Evolutionary conservation across 1,140 invertebrate species (phyloP).

Genomic region (Batillaria attramentaria): DNA sequence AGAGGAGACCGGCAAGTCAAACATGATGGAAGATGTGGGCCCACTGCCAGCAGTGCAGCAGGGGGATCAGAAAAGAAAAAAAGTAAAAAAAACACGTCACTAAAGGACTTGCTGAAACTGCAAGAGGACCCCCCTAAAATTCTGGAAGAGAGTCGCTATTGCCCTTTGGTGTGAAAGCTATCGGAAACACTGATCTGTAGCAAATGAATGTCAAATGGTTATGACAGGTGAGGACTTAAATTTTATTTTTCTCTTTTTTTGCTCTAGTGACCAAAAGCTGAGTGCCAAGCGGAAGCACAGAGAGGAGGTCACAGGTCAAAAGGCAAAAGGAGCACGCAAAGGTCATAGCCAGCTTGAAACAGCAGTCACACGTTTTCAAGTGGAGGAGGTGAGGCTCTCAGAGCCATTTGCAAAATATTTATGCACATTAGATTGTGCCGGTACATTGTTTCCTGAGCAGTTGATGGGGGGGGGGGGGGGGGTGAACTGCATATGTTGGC

Average conservation of each 20-base stretch:
- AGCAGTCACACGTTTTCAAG: neutral
- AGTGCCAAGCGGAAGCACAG: constrained; percentile 12
- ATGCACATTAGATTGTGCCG: too few relatives aligned
- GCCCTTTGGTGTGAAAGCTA: neutral
- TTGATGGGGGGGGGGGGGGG: too few relatives aligned
- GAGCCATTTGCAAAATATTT: neutral
- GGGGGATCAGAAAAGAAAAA: too few relatives aligned
- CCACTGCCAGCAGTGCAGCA: too few relatives aligned
- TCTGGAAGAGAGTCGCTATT: too few relatives aligned
- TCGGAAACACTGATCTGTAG: neutral
- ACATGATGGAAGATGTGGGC: too few relatives aligned
- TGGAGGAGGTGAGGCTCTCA: neutral
- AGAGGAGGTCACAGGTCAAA: constrained; percentile 23
- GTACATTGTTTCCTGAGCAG: too few relatives aligned
- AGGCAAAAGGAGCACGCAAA: constrained; percentile 1
- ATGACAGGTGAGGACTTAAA: neutral
- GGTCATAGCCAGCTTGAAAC: neutral
- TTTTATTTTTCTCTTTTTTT: neutral
- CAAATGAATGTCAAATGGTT: neutral
- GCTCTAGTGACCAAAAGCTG: constrained; percentile 3
- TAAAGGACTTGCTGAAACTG: too few relatives aligned
- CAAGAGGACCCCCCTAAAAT: too few relatives aligned
- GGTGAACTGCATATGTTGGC: too few relatives aligned
- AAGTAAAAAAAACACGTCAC: too few relatives aligned
- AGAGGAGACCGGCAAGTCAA: too few relatives aligned